Percentiles rank a stretch among this genome's conserved stretches.
These are phyloP conservation scores for Zaprionus capensis DNA, from an alignment of 1,140 invertebrate species.

Conservation along the genomic window DNA sequence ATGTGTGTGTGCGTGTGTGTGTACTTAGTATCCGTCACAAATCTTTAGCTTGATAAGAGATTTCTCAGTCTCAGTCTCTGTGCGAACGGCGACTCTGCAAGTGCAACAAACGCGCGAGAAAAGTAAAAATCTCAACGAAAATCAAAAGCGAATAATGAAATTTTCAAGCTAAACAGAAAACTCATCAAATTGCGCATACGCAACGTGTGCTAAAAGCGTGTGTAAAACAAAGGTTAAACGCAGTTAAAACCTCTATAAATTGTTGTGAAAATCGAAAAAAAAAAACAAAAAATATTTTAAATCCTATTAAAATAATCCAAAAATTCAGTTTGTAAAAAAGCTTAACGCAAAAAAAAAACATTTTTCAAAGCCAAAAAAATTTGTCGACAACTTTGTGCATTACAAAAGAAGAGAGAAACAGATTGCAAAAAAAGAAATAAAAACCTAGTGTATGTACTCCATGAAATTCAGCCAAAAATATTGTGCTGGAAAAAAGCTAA, in stretches of 20 bases:
- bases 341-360: no score
- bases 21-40: slow-evolving; percentile 25
- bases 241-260: neutral
- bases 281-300: no score
- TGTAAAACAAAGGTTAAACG: neutral
- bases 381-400: neutral
- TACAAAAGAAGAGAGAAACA: neutral
- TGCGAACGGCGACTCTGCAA: slow-evolving; percentile 71
- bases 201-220: neutral
- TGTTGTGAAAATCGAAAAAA: neutral
- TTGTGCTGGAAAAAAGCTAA: slow-evolving; percentile 1
- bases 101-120: slow-evolving; percentile 42
- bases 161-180: neutral
- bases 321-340: no score
- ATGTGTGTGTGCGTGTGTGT: slow-evolving; percentile 11
- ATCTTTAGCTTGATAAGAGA: slow-evolving; percentile 67
- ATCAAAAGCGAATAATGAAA: neutral
- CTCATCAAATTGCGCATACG: neutral
- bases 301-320: no score
- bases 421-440: neutral
- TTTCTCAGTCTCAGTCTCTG: slow-evolving; percentile 73
- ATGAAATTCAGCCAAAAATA: slow-evolving; percentile 11
- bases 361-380: neutral
- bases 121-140: neutral
- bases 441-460: neutral